A percentile compares a stretch with the other conserved stretches of the same genome.
Conservation (phyloP, 2,797 vertebrate species). For the Epinephelus coioides region DNA sequence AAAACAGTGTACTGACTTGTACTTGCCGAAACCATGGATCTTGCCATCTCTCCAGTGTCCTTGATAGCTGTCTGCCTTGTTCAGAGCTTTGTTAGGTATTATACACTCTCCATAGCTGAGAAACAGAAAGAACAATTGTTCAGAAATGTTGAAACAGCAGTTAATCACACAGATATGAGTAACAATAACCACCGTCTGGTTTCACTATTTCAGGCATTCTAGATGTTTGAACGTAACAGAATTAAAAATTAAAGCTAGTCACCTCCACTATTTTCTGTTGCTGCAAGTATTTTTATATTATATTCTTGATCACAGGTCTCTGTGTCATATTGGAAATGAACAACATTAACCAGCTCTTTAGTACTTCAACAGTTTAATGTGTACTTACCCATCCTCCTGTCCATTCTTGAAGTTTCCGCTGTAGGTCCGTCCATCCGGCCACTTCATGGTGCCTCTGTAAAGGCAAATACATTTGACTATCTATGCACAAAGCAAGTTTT, state of each 20-base stretch:
- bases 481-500: neutral
- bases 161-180: neutral
- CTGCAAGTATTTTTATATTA: neutral
- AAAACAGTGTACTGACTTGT: constrained; percentile 85
- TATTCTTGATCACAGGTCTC: neutral
- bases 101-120: constrained; percentile 76
- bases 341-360: constrained; percentile 8
- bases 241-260: neutral
- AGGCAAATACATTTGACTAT: constrained; percentile 14
- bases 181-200: neutral
- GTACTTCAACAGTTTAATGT: neutral
- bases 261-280: neutral
- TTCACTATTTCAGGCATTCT: neutral
- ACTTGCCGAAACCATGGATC: constrained; percentile 96
- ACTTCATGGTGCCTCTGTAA: constrained; percentile 92
- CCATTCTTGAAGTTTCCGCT: constrained; percentile 95
- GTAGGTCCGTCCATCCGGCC: constrained; percentile 93
- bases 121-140: neutral
- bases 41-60: constrained; percentile 96
- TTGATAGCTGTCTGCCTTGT: constrained; percentile 91
- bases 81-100: constrained; percentile 89
- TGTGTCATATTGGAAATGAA: neutral
- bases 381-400: constrained; percentile 93
- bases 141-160: neutral
- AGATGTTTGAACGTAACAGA: neutral